Conservation (phyloP, 2,113 vertebrate species). For the Marmota monax region DNA sequence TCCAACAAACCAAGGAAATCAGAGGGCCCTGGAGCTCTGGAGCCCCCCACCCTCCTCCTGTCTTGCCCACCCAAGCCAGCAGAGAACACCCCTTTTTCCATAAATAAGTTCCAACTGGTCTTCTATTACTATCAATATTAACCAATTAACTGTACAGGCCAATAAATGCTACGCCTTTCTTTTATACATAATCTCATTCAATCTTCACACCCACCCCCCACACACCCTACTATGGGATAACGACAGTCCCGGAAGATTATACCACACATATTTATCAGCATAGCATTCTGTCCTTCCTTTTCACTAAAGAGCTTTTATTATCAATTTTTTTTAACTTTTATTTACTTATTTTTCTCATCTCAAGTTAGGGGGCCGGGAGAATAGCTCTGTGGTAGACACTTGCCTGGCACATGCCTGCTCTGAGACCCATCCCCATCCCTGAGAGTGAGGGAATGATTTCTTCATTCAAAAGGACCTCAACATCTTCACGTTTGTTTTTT, state of each 20-base stretch:
- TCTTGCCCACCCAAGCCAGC: too few species aligned
- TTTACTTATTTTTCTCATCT: background rate
- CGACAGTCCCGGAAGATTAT: background rate
- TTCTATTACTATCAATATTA: background rate
- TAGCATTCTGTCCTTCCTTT: background rate
- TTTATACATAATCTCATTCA: background rate
- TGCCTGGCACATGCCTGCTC: too few species aligned
- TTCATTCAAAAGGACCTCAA: background rate
- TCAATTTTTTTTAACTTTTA: background rate
- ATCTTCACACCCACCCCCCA: background rate
- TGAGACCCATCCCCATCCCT: too few species aligned
- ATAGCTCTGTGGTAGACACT: too few species aligned
- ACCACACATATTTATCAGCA: background rate
- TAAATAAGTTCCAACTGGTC: background rate
- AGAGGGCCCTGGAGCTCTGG: too few species aligned
- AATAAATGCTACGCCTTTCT: background rate
- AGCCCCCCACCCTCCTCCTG: rapidly evolving
- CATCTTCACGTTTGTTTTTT: background rate
- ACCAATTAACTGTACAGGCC: too few species aligned
- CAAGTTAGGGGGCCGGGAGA: background rate
- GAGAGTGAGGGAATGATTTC: too few species aligned
- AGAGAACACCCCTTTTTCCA: background rate
- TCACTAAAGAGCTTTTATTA: background rate
- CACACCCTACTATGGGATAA: too few species aligned
- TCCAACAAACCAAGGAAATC: background rate